Evolutionary conservation across 2,888 invertebrate genomes (phyloP).

Genomic region (Acrobasis repandana): DNA sequence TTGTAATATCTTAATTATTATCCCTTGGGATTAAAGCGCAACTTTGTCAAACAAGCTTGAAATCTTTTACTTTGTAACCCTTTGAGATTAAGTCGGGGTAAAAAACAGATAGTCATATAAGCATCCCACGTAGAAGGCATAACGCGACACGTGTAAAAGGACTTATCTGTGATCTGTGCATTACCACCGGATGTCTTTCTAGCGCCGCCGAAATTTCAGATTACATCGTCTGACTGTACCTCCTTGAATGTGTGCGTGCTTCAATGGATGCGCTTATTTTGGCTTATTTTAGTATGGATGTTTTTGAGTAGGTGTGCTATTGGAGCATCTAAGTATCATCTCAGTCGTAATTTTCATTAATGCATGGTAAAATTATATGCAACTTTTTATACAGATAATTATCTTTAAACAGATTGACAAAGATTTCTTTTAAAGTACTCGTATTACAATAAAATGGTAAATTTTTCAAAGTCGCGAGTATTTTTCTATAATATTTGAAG

Average conservation of each 20-base stretch:
- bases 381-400: no score
- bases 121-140: slow-evolving; percentile 63
- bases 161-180: slow-evolving; percentile 64
- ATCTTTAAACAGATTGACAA: no score
- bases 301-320: slow-evolving; percentile 28
- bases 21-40: slow-evolving; percentile 5
- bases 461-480: no score
- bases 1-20: slow-evolving; percentile 25
- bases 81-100: slow-evolving; percentile 30
- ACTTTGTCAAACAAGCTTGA: slow-evolving; percentile 22
- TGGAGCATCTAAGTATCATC: background rate
- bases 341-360: background rate
- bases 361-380: no score
- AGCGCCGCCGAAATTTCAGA: slow-evolving; percentile 67
- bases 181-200: slow-evolving; percentile 70
- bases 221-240: slow-evolving; percentile 44
- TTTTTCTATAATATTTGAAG: no score
- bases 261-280: slow-evolving; percentile 30
- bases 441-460: no score
- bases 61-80: slow-evolving; percentile 24
- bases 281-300: slow-evolving; percentile 20
- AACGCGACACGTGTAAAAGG: slow-evolving; percentile 66
- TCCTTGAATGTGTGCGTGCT: slow-evolving; percentile 26
- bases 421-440: no score
- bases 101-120: slow-evolving; percentile 39